phyloP scores from a whole-genome alignment of 2,888 invertebrate genomes.

The Eurytoma californica region DNA sequence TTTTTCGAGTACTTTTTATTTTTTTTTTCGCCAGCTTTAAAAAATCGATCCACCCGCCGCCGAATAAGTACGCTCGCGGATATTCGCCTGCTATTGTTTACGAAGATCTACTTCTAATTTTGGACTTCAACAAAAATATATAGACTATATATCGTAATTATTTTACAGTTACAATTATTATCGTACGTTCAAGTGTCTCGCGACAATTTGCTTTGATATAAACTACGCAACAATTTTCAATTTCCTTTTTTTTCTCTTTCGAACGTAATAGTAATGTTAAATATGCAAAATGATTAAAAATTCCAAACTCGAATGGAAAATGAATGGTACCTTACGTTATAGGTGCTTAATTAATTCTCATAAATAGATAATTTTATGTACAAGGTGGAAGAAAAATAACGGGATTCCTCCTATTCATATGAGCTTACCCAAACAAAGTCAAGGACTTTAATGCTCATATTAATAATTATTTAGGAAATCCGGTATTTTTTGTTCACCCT shows the following conservation, averaged over 20 bases:
- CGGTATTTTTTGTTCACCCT: too few species aligned
- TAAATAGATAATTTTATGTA: too few species aligned
- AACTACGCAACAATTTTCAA: constrained; percentile 29
- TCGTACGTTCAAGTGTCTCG: too few species aligned
- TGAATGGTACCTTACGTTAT: too few species aligned
- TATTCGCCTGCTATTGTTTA: constrained; percentile 9
- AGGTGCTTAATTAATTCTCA: too few species aligned
- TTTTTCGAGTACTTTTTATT: constrained; percentile 11
- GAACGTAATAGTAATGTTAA: not conserved
- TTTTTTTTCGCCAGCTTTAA: constrained; percentile 11
- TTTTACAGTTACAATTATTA: constrained; percentile 9
- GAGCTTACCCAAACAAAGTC: too few species aligned
- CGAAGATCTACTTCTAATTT: constrained; percentile 28
- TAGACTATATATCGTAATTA: constrained; percentile 26
- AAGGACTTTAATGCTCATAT: too few species aligned
- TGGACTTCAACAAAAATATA: constrained; percentile 45
- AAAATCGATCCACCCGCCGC: not conserved
- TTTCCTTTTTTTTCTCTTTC: not conserved
- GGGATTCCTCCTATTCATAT: too few species aligned
- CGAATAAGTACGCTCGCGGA: not conserved
- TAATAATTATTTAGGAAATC: too few species aligned
- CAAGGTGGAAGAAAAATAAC: too few species aligned
- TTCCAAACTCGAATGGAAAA: not conserved
- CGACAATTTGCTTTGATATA: not conserved
- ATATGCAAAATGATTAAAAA: not conserved